phyloP scores from a whole-genome alignment of 1,140 invertebrate species.

The Ostrea edulis region DNA sequence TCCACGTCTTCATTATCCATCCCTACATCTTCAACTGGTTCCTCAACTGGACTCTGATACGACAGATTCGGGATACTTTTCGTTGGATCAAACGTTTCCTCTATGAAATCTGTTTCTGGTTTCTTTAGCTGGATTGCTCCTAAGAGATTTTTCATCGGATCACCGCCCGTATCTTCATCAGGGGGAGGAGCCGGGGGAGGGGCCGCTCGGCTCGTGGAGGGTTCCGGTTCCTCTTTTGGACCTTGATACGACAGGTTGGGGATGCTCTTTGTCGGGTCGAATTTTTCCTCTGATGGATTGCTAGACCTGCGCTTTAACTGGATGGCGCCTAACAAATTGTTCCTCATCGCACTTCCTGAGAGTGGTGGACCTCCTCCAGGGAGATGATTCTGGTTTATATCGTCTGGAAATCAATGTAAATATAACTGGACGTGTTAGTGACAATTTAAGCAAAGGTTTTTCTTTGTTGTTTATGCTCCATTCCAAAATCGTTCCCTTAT shows the following conservation, averaged over 20 bases:
- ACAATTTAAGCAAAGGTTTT: no score
- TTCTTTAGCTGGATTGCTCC: background rate
- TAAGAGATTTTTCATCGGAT: constrained; percentile 5
- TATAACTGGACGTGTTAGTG: background rate
- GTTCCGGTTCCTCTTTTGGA: background rate
- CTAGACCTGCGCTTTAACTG: background rate
- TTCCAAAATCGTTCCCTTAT: no score
- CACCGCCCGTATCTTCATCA: background rate
- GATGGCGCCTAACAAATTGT: background rate
- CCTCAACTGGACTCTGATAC: background rate
- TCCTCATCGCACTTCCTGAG: constrained; percentile 10
- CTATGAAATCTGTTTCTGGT: constrained; percentile 12
- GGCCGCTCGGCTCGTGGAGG: background rate
- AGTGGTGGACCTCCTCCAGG: background rate
- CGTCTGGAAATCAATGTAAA: background rate
- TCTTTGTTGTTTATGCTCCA: background rate
- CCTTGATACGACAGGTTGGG: background rate
- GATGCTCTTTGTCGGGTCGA: constrained; percentile 13
- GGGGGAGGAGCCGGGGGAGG: background rate
- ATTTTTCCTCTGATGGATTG: background rate
- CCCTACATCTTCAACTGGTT: background rate
- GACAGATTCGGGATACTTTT: constrained; percentile 2
- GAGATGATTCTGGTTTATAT: background rate
- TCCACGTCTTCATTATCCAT: background rate
- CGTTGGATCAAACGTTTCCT: constrained; percentile 14